Evolutionary conservation across 2,113 vertebrate genomes (phyloP).

Genomic region (Smithornis capensis): DNA sequence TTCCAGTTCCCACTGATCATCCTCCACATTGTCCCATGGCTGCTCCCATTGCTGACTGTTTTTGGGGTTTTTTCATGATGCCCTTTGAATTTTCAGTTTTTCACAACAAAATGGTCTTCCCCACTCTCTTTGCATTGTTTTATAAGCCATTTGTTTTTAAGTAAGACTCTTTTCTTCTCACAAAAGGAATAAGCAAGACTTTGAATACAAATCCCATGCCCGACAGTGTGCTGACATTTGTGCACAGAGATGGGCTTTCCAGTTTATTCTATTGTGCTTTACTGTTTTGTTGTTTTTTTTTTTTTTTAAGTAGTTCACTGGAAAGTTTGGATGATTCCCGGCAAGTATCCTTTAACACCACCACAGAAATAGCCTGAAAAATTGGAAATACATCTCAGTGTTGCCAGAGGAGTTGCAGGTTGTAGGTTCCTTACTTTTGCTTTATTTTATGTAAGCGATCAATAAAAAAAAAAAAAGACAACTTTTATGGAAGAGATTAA

Average conservation of each 20-base stretch:
- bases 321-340: constrained; percentile 47
- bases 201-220: constrained; percentile 59
- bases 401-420: not conserved
- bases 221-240: constrained; percentile 63
- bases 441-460: not conserved
- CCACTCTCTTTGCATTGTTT: constrained; percentile 55
- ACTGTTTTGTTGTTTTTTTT: not conserved
- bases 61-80: not conserved
- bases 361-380: constrained; percentile 41
- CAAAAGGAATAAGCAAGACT: constrained; percentile 32
- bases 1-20: not conserved
- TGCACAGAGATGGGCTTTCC: constrained; percentile 31
- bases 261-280: constrained; percentile 58
- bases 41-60: not conserved
- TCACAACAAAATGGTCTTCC: constrained; percentile 53
- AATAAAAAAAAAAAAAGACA: not conserved
- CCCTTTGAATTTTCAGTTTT: constrained; percentile 42
- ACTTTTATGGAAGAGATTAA: not conserved
- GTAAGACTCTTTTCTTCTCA: constrained; percentile 16
- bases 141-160: constrained; percentile 62
- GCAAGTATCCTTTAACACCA: not conserved
- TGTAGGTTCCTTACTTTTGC: not conserved
- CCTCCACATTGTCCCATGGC: not conserved
- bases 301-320: not conserved
- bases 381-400: not conserved